Conservation (phyloP, 2,113 vertebrate genomes). For the Vombatus ursinus region DNA sequence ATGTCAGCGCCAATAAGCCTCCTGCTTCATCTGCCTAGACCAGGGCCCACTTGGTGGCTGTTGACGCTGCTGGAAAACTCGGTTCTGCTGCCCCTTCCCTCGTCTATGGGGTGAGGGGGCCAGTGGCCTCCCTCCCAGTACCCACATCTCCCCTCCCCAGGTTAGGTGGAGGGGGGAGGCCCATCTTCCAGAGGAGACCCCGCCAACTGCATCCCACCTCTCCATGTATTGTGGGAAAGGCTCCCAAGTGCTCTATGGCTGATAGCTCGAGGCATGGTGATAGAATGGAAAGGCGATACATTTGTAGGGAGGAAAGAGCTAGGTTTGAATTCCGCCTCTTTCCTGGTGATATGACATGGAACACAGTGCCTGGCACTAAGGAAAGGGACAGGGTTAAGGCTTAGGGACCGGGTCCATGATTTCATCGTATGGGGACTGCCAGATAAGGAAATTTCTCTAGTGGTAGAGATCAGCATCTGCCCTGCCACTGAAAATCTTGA, state of each 20-base stretch:
- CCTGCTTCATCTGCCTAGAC: slow-evolving; percentile 88
- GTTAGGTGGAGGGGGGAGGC: background rate
- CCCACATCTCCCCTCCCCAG: background rate
- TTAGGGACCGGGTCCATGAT: background rate
- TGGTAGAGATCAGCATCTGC: background rate
- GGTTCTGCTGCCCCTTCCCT: background rate
- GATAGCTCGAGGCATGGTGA: background rate
- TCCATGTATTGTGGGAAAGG: background rate
- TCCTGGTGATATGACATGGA: background rate
- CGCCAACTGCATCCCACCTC: background rate
- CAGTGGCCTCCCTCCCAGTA: background rate
- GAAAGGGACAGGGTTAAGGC: background rate
- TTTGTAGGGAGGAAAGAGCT: background rate
- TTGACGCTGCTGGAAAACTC: slow-evolving; percentile 81
- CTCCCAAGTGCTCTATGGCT: background rate
- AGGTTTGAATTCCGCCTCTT: background rate
- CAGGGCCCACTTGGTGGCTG: slow-evolving; percentile 75
- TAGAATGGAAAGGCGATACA: background rate
- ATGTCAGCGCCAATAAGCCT: slow-evolving; percentile 90
- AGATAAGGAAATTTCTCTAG: background rate
- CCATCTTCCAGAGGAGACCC: background rate
- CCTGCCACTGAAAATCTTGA: background rate
- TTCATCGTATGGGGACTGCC: background rate
- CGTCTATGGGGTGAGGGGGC: background rate
- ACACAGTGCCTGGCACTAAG: background rate